Conservation (phyloP, 2,797 vertebrate species). For the Dryobates pubescens region DNA sequence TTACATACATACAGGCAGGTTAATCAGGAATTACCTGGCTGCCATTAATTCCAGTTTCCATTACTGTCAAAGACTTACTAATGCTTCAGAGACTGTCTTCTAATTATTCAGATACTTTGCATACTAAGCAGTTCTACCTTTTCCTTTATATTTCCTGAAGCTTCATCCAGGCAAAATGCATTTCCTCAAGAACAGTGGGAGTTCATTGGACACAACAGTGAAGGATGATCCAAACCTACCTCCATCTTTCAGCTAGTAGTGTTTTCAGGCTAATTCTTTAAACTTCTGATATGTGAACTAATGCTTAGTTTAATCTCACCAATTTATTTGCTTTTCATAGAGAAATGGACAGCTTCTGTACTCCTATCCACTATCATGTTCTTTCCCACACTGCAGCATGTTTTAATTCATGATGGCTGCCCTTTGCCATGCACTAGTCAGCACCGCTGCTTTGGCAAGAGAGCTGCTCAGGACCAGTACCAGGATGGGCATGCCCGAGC, state of each 20-base stretch:
- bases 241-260: background rate
- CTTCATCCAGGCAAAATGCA: background rate
- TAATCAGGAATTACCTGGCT: constrained; percentile 57
- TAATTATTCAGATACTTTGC: constrained; percentile 22
- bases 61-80: constrained; percentile 12
- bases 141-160: background rate
- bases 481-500: no score
- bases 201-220: background rate
- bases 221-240: background rate
- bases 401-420: background rate
- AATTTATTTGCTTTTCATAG: background rate
- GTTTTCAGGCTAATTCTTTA: background rate
- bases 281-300: background rate
- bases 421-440: background rate
- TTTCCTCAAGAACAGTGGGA: background rate
- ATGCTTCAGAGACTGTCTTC: background rate
- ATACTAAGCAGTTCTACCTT: background rate
- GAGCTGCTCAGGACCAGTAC: no score
- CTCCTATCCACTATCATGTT: background rate
- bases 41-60: constrained; percentile 31
- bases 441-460: background rate
- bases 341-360: background rate
- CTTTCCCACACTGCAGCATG: background rate
- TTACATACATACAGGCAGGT: constrained; percentile 4
- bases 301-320: background rate